phyloP scores from a whole-genome alignment of 2,888 invertebrate species.

The Drosophila neotestacea region DNA sequence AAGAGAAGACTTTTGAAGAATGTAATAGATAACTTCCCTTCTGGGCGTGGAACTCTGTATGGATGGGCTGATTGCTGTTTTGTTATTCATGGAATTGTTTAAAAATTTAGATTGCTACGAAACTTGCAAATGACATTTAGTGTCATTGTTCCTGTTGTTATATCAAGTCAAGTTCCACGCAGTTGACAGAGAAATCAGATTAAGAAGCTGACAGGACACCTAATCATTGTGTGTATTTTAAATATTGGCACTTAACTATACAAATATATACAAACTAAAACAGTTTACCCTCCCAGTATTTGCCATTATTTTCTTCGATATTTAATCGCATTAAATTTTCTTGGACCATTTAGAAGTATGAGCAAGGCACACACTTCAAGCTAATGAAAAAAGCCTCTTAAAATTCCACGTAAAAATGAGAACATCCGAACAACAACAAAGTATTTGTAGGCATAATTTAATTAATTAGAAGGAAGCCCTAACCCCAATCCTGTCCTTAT shows the following conservation, averaged over 20 bases:
- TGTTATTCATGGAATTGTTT: slow-evolving; percentile 74
- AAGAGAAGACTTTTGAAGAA: slow-evolving; percentile 27
- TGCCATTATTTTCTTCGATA: neutral
- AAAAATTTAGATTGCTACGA: slow-evolving; percentile 62
- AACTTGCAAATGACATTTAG: slow-evolving; percentile 34
- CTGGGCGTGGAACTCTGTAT: slow-evolving; percentile 15
- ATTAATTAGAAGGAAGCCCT: slow-evolving; percentile 50
- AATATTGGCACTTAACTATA: neutral
- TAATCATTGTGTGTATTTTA: neutral
- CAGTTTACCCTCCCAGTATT: neutral
- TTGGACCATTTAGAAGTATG: neutral
- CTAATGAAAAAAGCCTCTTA: slow-evolving; percentile 52
- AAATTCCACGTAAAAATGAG: slow-evolving; percentile 33
- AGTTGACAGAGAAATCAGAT: slow-evolving; percentile 13
- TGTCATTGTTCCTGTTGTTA: slow-evolving; percentile 2
- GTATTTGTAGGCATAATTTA: slow-evolving; percentile 56
- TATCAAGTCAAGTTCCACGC: slow-evolving; percentile 7
- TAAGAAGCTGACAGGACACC: neutral
- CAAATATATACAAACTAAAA: neutral
- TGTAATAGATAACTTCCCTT: slow-evolving; percentile 44
- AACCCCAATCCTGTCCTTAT: slow-evolving; percentile 3
- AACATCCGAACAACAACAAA: slow-evolving; percentile 19
- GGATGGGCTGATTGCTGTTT: slow-evolving; percentile 67
- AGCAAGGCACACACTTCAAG: slow-evolving; percentile 21
- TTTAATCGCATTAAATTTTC: slow-evolving; percentile 3